Conservation (phyloP, 2,113 vertebrate genomes). For the pig (Sus scrofa) region T2T-Sscrofa CM000821.6:26505001-26505500, state of each 20-base stretch:
- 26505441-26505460: not conserved
- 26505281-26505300: too few relatives aligned
- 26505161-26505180: not conserved
- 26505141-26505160: too few relatives aligned
- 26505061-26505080: not conserved
- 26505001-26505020: not conserved
- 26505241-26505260: not conserved
- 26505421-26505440: too few relatives aligned
- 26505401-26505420: not conserved
- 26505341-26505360: too few relatives aligned
- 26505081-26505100: rapidly evolving
- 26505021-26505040: not conserved
- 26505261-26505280: not conserved
- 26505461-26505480: rapidly evolving
- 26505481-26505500: rapidly evolving
- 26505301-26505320: too few relatives aligned
- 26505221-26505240: not conserved
- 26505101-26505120: not conserved
- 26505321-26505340: not conserved
- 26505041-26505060: not conserved
- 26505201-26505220: not conserved
- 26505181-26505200: not conserved
- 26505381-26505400: not conserved
- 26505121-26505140: not conserved
- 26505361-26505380: not conserved